Evolutionary conservation across 2,797 vertebrate genomes (phyloP), one percentile per base, ranked within the genome.

Genomic region (Aulostomus chinensis): DNA sequence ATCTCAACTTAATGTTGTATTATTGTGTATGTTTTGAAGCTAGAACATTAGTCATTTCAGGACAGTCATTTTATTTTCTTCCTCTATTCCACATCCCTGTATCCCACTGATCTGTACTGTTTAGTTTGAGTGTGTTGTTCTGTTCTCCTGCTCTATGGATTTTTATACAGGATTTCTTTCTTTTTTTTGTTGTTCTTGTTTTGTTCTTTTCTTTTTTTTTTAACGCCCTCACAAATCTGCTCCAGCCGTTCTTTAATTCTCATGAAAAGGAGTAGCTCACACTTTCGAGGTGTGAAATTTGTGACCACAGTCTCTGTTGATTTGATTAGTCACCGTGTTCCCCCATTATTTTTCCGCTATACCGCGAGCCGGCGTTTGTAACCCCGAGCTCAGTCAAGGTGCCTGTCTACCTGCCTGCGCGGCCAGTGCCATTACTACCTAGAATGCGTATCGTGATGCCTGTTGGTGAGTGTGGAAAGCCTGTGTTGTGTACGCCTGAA

Each of bases 1-100:
- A 87, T 89, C 78, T 81, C 86, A 68, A 75, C 58, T 64, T 81
- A 82, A 79, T 81, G 73, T 80, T 76, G 73, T 88, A 84, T 85
- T 83, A 71, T 80, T 80, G 61, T 86, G 63, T 82, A 78, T 81
- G 78, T 78, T 87, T 83, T 81, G 58, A 83, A 85, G 71, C 61
- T 84, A 78, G 81, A 66, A 75, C 69, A 43, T 82, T 84, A 73
- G 81, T 81, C 76, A 69, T 75, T 78, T 84, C 59, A 83, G 77
- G 76, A 78, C 78, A 77, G 73, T 61, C 49, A 9, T 41, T 67
- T 63, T 64, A 12, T 57, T 68, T 73, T 41, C 49, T 47, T 58
- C 35, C 42, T 78, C 52, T 37, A 10, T 35, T 81, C 83, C 84
- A 88, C 89, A 56, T 35, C 50, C 40, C 31, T 32, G 14, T 62